Evolutionary conservation across 2,113 vertebrate genomes (phyloP).

Genomic region (Laticauda laticaudata): DNA sequence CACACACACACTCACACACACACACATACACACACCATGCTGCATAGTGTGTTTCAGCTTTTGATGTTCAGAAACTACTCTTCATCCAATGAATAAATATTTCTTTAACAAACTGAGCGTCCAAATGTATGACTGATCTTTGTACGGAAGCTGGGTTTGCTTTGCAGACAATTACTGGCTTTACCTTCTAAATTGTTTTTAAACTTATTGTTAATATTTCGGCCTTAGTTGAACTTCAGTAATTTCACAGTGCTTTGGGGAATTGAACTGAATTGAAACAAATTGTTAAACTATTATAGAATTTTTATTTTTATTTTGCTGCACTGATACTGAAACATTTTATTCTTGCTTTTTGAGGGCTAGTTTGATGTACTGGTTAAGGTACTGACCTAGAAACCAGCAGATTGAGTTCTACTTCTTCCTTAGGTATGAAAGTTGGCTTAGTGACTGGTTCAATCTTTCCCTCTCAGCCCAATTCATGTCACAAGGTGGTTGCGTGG

Average conservation of each 20-base stretch:
- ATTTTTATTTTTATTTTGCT: neutral
- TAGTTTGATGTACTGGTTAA: too few species aligned
- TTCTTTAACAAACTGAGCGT: neutral
- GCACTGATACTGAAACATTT: neutral
- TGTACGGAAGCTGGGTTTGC: neutral
- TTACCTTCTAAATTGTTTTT: fast-evolving
- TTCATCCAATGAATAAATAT: neutral
- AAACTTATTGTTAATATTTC: neutral
- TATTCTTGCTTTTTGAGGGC: neutral
- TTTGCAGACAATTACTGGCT: neutral
- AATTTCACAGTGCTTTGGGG: neutral
- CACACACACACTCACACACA: too few species aligned
- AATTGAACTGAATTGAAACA: neutral
- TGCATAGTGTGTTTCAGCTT: neutral
- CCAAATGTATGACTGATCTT: neutral
- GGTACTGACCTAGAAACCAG: too few species aligned
- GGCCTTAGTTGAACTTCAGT: neutral
- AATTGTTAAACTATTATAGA: neutral
- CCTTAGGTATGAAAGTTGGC: too few species aligned
- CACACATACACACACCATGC: neutral
- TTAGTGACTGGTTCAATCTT: neutral
- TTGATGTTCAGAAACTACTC: neutral
- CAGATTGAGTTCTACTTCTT: neutral
- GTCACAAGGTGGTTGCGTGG: neutral
- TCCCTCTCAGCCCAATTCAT: neutral